These are phyloP conservation scores for Oceanites oceanicus DNA, from an alignment of 2,113 vertebrate genomes.

Conservation along the genomic window DNA sequence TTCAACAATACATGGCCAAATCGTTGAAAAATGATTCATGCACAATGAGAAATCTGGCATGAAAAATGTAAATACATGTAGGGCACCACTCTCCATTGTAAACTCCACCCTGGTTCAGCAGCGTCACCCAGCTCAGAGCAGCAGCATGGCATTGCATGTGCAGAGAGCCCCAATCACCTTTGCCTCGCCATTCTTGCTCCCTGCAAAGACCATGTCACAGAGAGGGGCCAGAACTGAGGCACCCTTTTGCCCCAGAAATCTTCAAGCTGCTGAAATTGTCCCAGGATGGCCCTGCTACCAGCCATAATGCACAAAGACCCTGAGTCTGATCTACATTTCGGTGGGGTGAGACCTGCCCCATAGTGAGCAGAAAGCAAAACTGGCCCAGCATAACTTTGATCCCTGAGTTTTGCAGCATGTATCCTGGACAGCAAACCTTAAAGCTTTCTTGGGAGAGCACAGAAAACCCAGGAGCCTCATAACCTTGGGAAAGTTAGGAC, in stretches of 20 bases:
- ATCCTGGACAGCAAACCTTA: not conserved
- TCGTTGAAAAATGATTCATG: not conserved
- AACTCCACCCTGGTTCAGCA: not conserved
- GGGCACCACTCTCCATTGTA: not conserved
- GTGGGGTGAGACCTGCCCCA: not conserved
- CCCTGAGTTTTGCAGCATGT: not conserved
- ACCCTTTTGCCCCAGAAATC: not conserved
- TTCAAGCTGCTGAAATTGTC: not conserved
- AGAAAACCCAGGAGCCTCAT: not conserved
- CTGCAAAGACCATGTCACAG: not conserved
- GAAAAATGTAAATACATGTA: not conserved
- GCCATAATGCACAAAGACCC: not conserved
- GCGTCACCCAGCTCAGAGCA: not conserved
- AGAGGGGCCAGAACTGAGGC: not conserved
- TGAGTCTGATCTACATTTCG: not conserved
- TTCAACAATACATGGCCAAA: not conserved
- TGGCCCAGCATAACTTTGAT: not conserved
- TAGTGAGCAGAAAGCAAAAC: not conserved
- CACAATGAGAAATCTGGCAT: not conserved
- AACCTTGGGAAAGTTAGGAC: not conserved
- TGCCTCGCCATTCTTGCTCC: not conserved
- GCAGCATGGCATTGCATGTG: fast-evolving
- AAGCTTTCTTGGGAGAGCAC: not conserved
- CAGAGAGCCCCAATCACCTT: fast-evolving
- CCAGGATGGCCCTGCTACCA: not conserved